Percentiles rank a stretch among this genome's conserved stretches.
phyloP scores from a whole-genome alignment of 2,888 invertebrate species.

The Biston stratarius region DNA sequence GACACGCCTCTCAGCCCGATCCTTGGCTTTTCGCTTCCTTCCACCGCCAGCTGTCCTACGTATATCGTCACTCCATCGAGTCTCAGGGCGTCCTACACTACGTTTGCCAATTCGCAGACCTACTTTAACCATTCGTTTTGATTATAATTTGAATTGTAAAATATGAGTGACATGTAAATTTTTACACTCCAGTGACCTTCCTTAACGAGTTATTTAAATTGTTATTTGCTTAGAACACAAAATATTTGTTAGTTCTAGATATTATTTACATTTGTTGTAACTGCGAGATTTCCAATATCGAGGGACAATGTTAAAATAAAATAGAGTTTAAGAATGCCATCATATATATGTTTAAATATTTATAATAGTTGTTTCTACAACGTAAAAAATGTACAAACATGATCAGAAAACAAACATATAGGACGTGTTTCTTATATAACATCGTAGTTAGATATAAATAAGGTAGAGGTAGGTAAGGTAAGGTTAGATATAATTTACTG shows the following conservation, averaged over 20 bases:
- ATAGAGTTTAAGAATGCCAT: neutral
- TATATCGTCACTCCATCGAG: no score
- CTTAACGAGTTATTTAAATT: slow-evolving; percentile 17
- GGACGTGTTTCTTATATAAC: neutral
- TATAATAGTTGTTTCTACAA: neutral
- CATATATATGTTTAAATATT: neutral
- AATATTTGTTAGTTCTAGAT: slow-evolving; percentile 8
- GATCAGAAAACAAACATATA: neutral
- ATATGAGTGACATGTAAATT: neutral
- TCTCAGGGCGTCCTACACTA: no score
- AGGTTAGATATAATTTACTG: neutral
- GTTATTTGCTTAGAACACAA: slow-evolving; percentile 17
- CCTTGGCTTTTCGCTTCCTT: no score
- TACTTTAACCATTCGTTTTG: no score
- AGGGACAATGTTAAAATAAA: neutral
- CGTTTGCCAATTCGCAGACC: no score
- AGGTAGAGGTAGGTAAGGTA: neutral
- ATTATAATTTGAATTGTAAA: slow-evolving; percentile 2
- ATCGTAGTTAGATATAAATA: neutral
- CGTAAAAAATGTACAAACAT: neutral
- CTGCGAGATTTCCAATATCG: neutral
- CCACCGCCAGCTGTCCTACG: no score
- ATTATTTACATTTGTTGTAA: slow-evolving; percentile 10
- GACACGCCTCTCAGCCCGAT: no score
- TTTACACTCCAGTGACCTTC: slow-evolving; percentile 9